These are phyloP conservation scores for Agelaius phoeniceus DNA, from an alignment of 2,113 vertebrate genomes.

Conservation along the genomic window DNA sequence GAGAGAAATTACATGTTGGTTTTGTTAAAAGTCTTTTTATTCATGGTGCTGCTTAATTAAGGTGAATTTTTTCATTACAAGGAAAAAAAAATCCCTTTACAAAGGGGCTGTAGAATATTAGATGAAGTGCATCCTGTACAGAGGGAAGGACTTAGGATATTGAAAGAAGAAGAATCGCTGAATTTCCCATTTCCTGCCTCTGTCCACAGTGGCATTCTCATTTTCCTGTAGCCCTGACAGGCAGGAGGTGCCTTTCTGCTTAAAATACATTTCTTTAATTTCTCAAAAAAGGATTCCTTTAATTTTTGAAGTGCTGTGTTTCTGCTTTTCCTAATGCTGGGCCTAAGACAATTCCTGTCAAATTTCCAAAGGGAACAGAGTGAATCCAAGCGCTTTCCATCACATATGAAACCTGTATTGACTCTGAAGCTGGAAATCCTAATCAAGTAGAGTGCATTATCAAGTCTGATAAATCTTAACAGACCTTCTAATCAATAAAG, in stretches of 20 bases:
- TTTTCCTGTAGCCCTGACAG: not conserved
- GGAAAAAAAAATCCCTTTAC: not conserved
- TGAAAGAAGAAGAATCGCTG: not conserved
- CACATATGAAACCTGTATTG: not conserved
- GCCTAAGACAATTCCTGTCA: not conserved
- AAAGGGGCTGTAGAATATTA: not conserved
- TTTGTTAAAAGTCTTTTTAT: not conserved
- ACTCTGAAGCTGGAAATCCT: slow-evolving; percentile 20
- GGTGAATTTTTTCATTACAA: not conserved
- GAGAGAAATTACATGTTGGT: not conserved
- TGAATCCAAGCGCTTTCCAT: not conserved
- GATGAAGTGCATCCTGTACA: not conserved
- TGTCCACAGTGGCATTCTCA: not conserved
- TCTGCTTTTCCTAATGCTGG: not conserved
- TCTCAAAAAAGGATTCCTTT: not conserved
- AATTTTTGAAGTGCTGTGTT: not conserved
- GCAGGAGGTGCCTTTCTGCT: not conserved
- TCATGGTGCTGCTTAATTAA: not conserved
- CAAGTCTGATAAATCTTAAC: slow-evolving; percentile 42
- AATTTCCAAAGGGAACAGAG: not conserved
- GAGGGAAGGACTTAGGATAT: not conserved
- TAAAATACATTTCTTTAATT: not conserved
- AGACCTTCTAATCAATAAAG: slow-evolving; percentile 15
- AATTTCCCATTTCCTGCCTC: not conserved
- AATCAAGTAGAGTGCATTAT: slow-evolving; percentile 48